Percentiles rank a stretch among this genome's conserved stretches.
Conservation (phyloP, 2,113 vertebrate genomes). For the Ceuthmochares aereus region DNA sequence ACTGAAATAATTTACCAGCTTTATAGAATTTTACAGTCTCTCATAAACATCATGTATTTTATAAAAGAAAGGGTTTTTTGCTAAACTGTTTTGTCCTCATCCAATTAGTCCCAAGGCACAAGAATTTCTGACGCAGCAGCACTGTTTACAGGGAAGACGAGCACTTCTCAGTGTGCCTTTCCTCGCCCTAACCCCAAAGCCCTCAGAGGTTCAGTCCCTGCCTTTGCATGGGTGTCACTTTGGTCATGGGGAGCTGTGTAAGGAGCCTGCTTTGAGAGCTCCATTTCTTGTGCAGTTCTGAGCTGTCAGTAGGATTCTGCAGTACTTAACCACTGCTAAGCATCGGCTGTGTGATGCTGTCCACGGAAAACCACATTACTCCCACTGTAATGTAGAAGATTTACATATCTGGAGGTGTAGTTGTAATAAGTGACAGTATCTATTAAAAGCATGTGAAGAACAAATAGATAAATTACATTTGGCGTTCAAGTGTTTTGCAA, state of each 20-base stretch:
- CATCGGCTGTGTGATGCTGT: neutral
- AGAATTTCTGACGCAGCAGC: neutral
- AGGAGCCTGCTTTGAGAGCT: neutral
- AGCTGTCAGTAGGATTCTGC: neutral
- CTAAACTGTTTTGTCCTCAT: neutral
- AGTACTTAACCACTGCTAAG: neutral
- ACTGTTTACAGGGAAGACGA: neutral
- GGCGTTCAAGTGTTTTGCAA: neutral
- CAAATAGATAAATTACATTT: neutral
- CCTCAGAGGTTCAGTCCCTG: rapidly evolving
- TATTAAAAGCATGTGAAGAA: neutral
- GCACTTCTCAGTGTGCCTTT: neutral
- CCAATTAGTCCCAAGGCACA: neutral
- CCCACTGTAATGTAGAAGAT: neutral
- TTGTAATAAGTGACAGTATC: neutral
- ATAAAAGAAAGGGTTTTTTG: neutral
- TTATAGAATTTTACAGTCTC: neutral
- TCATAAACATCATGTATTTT: neutral
- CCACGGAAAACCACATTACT: neutral
- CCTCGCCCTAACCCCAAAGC: rapidly evolving
- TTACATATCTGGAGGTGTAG: neutral
- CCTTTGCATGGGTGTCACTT: neutral
- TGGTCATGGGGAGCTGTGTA: rapidly evolving
- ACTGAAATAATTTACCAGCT: neutral
- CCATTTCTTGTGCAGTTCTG: neutral